These are phyloP conservation scores for Sebastes hubbsi DNA, from an alignment of 2,797 vertebrate species.

Conservation along the genomic window DNA sequence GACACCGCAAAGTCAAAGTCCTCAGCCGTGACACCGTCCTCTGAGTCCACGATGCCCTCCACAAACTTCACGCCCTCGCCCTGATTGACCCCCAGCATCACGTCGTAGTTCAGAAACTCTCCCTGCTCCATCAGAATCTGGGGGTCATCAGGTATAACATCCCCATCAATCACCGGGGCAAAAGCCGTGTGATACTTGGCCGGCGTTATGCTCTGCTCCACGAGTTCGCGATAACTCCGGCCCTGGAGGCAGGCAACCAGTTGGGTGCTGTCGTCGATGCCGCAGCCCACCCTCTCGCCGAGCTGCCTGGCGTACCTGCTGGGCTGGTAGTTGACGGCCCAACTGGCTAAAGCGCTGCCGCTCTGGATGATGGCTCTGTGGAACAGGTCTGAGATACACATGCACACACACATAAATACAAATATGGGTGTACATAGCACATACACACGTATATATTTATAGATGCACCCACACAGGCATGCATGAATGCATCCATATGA, in stretches of 20 bases:
- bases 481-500: conserved; percentile 10
- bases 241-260: conserved; percentile 93
- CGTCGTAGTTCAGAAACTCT: conserved; percentile 98
- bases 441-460: not conserved
- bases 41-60: conserved; percentile 93
- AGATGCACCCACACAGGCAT: not conserved
- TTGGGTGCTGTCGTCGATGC: conserved; percentile 92
- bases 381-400: conserved; percentile 89
- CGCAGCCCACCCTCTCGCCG: conserved; percentile 94
- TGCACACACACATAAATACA: conserved; percentile 21
- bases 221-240: conserved; percentile 92
- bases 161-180: conserved; percentile 96
- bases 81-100: conserved; percentile 98
- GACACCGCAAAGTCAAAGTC: conserved; percentile 96
- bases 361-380: conserved; percentile 99
- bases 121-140: conserved; percentile 99
- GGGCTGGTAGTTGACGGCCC: conserved; percentile 99
- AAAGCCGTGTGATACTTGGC: conserved; percentile 98
- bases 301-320: conserved; percentile 93
- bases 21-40: conserved; percentile 92
- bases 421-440: not conserved
- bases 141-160: conserved; percentile 97
- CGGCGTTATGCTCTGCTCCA: conserved; percentile 91
- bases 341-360: conserved; percentile 96
- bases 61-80: conserved; percentile 96